Base-by-base conservation (phyloP, 2,113 vertebrate species). In the Hippocampus guttulatus region DNA sequence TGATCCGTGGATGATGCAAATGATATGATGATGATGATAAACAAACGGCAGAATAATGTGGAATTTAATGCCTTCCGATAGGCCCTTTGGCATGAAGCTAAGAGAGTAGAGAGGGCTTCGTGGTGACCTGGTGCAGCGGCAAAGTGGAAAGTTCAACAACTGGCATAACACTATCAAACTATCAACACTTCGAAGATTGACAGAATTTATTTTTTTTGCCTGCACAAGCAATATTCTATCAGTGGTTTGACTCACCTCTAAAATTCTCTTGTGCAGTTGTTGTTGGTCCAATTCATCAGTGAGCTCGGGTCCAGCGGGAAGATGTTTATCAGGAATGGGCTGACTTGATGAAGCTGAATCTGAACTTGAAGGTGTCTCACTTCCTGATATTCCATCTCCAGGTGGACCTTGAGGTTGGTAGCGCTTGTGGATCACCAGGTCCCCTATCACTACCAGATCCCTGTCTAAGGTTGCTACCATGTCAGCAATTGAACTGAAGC, bases 261-360 rank as follows among this genome's bases (percentile, higher is more conserved):
- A 5, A 67, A 91, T 80, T 58, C 85, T 85, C 67, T 87, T 41
- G 52, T 84, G 76, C 25, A 92, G 84, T 73, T 88, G 71, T 1
- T 82, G 62, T n/a, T 88, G 75, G 7, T 75, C 85, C 78, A 91
- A 49, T 25, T 71, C 72, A 40, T 78, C 57, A 15, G 27, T 63
- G 27, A 75, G 75, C 51, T 75, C 60, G 41, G 76, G 2, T 5
- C 40, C 63, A 27, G 61, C 23, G 9, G 52, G 14, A n/a, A 18
- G 16, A 11, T 57, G 43, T 2, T n/a, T 55, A 8, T 58, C 74
- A 23, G 75, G 66, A 57, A 62, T 10, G n/a, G n/a, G 6, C 8
- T 20, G 27, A 15, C 5, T 6, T 20, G 49, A 51, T 51, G 49
- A 51, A 55, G 52, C 18, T 23, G 8, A 20, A 23, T 55, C 21